A percentile compares a stretch with the other conserved stretches of the same genome.
Evolutionary conservation across 2,113 vertebrate genomes (phyloP).

Genomic region (Axis porcinus): DNA sequence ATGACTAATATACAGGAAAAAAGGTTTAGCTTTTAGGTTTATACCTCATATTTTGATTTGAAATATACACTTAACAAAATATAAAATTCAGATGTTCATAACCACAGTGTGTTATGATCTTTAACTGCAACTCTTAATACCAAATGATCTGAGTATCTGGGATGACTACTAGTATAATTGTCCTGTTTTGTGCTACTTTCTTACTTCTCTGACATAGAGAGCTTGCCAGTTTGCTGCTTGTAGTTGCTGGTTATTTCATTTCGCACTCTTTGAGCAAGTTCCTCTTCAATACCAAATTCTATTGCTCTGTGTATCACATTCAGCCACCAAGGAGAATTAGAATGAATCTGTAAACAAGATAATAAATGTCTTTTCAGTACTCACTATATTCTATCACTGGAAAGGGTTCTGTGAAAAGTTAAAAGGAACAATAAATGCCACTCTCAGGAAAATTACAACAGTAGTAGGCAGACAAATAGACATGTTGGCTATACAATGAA

Average conservation of each 20-base stretch:
- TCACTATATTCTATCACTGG: background rate
- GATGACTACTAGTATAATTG: background rate
- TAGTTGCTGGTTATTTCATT: slow-evolving; percentile 95
- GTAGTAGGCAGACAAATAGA: background rate
- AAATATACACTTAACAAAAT: slow-evolving; percentile 11
- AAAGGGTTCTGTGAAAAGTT: background rate
- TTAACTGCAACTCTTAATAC: slow-evolving; percentile 27
- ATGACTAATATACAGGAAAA: background rate
- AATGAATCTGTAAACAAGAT: slow-evolving; percentile 75
- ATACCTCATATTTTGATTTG: background rate
- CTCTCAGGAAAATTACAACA: background rate
- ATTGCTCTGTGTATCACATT: slow-evolving; percentile 91
- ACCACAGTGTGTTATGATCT: background rate
- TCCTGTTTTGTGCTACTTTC: slow-evolving; percentile 52
- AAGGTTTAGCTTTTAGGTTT: background rate
- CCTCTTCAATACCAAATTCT: slow-evolving; percentile 89
- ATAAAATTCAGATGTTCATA: slow-evolving; percentile 30
- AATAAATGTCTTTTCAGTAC: background rate
- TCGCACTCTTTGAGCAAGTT: slow-evolving; percentile 92
- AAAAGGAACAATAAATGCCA: background rate
- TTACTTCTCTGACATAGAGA: slow-evolving; percentile 99
- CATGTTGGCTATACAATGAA: background rate
- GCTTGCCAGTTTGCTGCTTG: slow-evolving; percentile 90
- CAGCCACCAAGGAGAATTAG: slow-evolving; percentile 94
- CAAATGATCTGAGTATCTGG: background rate